phyloP scores from a whole-genome alignment of 2,113 vertebrate genomes.

The Scytalopus superciliaris region DNA sequence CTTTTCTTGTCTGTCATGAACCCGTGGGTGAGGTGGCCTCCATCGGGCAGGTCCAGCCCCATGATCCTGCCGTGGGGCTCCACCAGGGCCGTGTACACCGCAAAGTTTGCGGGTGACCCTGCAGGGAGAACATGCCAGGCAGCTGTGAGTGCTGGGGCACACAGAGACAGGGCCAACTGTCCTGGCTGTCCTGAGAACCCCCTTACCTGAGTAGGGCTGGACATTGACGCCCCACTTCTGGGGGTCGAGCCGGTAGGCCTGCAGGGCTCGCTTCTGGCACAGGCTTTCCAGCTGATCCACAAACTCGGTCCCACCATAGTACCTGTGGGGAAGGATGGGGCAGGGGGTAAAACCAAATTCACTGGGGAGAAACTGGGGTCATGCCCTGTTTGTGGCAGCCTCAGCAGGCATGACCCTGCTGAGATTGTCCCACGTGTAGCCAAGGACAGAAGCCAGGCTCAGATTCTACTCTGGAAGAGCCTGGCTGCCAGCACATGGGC shows the following conservation, averaged over 20 bases:
- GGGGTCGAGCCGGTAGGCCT: slow-evolving; percentile 83
- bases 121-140: accelerated
- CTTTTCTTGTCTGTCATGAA: slow-evolving; percentile 99
- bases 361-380: background rate
- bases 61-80: slow-evolving; percentile 97
- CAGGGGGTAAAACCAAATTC: background rate
- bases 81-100: slow-evolving; percentile 91
- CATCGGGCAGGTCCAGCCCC: slow-evolving; percentile 95
- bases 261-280: slow-evolving; percentile 91
- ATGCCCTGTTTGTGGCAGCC: background rate
- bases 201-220: slow-evolving; percentile 93
- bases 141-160: accelerated
- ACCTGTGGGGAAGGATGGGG: slow-evolving; percentile 67
- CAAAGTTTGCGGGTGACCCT: slow-evolving; percentile 96
- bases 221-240: slow-evolving; percentile 94
- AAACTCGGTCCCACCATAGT: slow-evolving; percentile 92
- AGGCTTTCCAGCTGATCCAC: slow-evolving; percentile 92
- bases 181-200: background rate
- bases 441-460: background rate
- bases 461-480: background rate
- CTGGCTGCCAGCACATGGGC: background rate
- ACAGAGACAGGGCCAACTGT: accelerated
- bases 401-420: background rate
- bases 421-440: background rate
- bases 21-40: slow-evolving; percentile 94